Conservation (phyloP, 2,888 invertebrate genomes). For the Erebia ligea region DNA sequence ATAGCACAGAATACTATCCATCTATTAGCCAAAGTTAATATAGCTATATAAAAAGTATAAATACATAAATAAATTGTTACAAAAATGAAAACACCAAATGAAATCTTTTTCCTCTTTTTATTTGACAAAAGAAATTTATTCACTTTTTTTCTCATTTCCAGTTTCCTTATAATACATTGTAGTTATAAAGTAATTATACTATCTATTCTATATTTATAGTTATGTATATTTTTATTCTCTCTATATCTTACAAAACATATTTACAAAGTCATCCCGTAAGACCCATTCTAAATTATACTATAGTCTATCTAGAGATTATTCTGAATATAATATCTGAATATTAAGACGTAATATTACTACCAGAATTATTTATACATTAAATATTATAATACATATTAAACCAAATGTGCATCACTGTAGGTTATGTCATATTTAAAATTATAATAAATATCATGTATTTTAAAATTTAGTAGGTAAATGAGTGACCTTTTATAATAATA, state of each 20-base stretch:
- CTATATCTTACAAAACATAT: slow-evolving; percentile 81
- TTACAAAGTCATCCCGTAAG: slow-evolving; percentile 78
- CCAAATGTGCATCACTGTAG: neutral
- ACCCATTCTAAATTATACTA: slow-evolving; percentile 63
- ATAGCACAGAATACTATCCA: neutral
- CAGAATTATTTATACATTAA: neutral
- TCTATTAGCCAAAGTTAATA: too few relatives aligned
- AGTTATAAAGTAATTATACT: slow-evolving; percentile 80
- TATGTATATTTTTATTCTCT: slow-evolving; percentile 70
- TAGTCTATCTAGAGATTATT: slow-evolving; percentile 44
- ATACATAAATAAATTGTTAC: neutral
- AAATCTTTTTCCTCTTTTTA: slow-evolving; percentile 75
- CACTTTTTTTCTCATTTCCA: slow-evolving; percentile 75
- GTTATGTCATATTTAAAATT: neutral
- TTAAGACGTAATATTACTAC: slow-evolving; percentile 3
- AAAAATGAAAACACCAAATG: slow-evolving; percentile 63
- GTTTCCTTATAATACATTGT: slow-evolving; percentile 79
- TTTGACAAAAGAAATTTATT: slow-evolving; percentile 82
- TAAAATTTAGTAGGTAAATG: neutral
- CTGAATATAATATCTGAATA: neutral
- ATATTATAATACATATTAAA: neutral
- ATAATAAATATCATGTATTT: neutral
- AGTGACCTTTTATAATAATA: neutral
- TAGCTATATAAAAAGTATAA: neutral
- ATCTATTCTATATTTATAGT: slow-evolving; percentile 74